These are phyloP conservation scores for Anhinga rufa DNA, from an alignment of 2,113 vertebrate species.

Conservation along the genomic window DNA sequence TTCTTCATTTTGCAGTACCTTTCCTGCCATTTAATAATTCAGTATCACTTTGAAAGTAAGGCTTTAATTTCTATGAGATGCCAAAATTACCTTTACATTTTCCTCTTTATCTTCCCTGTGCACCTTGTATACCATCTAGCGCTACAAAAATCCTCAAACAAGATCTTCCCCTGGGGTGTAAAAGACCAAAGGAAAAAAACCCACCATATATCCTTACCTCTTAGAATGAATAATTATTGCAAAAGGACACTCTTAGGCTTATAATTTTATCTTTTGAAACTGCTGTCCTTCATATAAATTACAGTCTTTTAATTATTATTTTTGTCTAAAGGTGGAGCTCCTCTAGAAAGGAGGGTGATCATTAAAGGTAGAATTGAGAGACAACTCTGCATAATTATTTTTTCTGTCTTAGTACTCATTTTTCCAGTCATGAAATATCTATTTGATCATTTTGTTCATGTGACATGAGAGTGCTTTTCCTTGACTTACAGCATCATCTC, in stretches of 20 bases:
- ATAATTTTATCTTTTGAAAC: no score
- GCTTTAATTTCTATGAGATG: not conserved
- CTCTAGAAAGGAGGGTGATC: not conserved
- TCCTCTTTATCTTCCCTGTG: not conserved
- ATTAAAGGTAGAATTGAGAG: conserved; percentile 1
- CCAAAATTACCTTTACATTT: not conserved
- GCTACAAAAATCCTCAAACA: not conserved
- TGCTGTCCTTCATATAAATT: no score
- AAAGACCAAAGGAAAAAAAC: not conserved
- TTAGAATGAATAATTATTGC: not conserved
- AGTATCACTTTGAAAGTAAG: not conserved
- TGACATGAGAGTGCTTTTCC: not conserved
- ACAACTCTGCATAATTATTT: not conserved
- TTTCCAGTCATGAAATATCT: not conserved
- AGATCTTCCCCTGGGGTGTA: not conserved
- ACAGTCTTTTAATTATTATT: not conserved
- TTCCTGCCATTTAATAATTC: not conserved
- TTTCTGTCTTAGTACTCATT: not conserved
- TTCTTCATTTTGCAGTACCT: not conserved
- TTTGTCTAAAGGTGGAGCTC: conserved; percentile 15
- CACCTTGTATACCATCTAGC: not conserved
- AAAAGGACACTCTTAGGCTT: not conserved
- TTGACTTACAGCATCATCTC: conserved; percentile 9
- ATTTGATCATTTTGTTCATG: not conserved
- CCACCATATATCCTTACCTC: not conserved